A percentile compares a stretch with the other conserved stretches of the same genome.
These are phyloP conservation scores for Zele albiditarsus DNA, from an alignment of 2,888 invertebrate genomes.

Conservation along the genomic window DNA sequence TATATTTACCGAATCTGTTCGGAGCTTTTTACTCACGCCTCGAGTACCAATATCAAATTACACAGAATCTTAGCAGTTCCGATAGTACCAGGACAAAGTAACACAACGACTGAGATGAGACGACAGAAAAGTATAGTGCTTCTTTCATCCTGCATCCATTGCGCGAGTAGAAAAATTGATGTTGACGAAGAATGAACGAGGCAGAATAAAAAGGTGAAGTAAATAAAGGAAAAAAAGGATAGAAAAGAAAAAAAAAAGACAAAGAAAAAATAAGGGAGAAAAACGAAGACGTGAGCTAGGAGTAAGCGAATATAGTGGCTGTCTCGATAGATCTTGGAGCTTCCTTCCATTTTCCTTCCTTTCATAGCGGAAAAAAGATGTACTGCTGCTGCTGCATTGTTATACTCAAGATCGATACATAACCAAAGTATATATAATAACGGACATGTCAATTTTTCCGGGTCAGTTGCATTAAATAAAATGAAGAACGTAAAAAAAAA, in stretches of 20 bases:
- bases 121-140: not conserved
- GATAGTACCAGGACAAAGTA: not conserved
- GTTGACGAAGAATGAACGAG: constrained; percentile 18
- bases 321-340: not conserved
- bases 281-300: not conserved
- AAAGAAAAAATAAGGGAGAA: not conserved
- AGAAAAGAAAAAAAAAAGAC: not conserved
- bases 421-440: constrained; percentile 17
- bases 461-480: constrained; percentile 18
- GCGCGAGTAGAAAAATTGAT: constrained; percentile 14
- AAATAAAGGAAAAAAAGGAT: not conserved
- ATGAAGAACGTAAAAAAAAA: not conserved
- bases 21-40: not conserved
- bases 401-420: constrained; percentile 15
- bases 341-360: constrained; percentile 9
- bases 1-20: too few species aligned
- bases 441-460: constrained; percentile 25
- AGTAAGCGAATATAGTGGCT: constrained; percentile 7
- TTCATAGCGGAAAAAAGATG: not conserved
- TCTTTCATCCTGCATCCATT: constrained; percentile 2
- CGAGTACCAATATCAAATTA: not conserved
- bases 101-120: not conserved
- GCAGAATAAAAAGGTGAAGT: constrained; percentile 3
- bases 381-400: constrained; percentile 2
- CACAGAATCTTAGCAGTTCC: not conserved